phyloP scores from a whole-genome alignment of 2,888 invertebrate genomes.

The Brachypterus glaber region DNA sequence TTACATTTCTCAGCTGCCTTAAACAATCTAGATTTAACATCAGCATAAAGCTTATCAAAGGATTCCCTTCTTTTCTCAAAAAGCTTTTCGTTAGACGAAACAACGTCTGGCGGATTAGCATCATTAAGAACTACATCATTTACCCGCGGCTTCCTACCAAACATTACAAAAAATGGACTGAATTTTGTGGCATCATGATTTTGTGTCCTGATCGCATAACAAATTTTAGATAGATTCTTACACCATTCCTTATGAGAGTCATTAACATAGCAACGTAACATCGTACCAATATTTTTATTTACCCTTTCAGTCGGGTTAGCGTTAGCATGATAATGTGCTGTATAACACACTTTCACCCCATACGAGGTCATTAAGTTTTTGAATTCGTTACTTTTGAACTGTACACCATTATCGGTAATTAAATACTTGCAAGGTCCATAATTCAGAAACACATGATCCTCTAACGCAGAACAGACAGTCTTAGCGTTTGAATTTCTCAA shows the following conservation, averaged over 20 bases:
- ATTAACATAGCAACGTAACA: constrained; percentile 24
- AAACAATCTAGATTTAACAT: constrained; percentile 1
- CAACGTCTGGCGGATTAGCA: no score
- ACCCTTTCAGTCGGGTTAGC: constrained; percentile 29
- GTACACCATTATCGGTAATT: no score
- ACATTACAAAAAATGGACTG: constrained; percentile 18
- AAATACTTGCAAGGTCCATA: constrained; percentile 24
- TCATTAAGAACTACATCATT: no score
- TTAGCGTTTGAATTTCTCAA: constrained; percentile 18
- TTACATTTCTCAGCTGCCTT: constrained; percentile 8
- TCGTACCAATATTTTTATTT: constrained; percentile 26
- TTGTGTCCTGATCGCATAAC: constrained; percentile 18
- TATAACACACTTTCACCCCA: constrained; percentile 15
- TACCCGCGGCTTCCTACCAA: constrained; percentile 15
- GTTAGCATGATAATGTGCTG: constrained; percentile 27
- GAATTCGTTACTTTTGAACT: constrained; percentile 15
- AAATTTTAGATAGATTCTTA: constrained; percentile 14
- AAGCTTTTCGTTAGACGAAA: no score
- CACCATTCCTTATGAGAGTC: constrained; percentile 23
- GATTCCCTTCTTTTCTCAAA: not conserved
- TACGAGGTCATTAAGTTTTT: constrained; percentile 11
- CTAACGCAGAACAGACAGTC: constrained; percentile 13
- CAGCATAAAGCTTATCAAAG: constrained; percentile 5
- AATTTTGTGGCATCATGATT: constrained; percentile 17
- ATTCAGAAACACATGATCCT: constrained; percentile 20